These are phyloP conservation scores for Ormyrus pomaceus DNA, from an alignment of 2,888 invertebrate genomes.

Conservation along the genomic window DNA sequence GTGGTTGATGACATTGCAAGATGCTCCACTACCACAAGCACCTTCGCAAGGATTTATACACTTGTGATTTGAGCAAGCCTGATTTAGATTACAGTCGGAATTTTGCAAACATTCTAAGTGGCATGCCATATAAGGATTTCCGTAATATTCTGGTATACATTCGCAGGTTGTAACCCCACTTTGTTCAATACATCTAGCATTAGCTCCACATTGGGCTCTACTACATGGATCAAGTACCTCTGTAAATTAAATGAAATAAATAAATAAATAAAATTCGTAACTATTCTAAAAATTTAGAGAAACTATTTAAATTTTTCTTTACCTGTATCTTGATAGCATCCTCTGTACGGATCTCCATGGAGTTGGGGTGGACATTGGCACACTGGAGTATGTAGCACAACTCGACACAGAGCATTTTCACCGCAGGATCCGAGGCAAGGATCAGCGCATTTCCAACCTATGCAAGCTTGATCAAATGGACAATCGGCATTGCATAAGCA, in stretches of 20 bases:
- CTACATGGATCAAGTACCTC: conserved; percentile 81
- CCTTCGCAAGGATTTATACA: conserved; percentile 80
- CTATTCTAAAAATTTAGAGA: conserved; percentile 11
- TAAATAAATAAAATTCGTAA: neutral
- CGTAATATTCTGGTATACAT: conserved; percentile 85
- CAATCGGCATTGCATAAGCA: conserved; percentile 90
- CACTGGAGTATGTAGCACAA: conserved; percentile 86
- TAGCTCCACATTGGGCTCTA: conserved; percentile 86
- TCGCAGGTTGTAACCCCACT: conserved; percentile 83
- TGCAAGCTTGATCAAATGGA: conserved; percentile 85
- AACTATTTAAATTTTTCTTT: neutral
- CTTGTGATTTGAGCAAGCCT: conserved; percentile 77
- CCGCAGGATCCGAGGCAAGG: conserved; percentile 87
- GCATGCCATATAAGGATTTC: conserved; percentile 87
- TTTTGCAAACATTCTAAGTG: conserved; percentile 90
- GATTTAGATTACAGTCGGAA: conserved; percentile 76
- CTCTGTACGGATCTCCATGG: conserved; percentile 87
- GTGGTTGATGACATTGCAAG: conserved; percentile 86
- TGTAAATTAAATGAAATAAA: neutral
- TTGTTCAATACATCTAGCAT: conserved; percentile 86
- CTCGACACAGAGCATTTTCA: conserved; percentile 85
- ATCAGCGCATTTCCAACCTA: conserved; percentile 82
- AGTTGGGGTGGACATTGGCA: conserved; percentile 90
- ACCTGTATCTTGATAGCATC: conserved; percentile 77
- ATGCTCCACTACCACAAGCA: conserved; percentile 84